These are phyloP conservation scores for Bombus picipes DNA, from an alignment of 1,140 invertebrate species.

Conservation along the genomic window DNA sequence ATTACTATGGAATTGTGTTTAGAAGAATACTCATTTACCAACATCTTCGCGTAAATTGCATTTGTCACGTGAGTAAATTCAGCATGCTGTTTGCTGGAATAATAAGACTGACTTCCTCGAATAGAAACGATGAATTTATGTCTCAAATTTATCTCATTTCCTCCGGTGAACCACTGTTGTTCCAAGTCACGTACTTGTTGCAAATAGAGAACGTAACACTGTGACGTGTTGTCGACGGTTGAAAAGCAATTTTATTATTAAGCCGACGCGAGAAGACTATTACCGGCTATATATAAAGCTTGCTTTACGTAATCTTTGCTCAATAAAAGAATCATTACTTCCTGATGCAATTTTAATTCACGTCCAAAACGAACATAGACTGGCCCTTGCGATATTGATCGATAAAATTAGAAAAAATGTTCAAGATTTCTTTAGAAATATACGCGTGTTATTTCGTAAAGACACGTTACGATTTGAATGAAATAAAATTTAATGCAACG, in stretches of 20 bases:
- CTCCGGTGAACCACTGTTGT: background rate
- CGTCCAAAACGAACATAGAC: background rate
- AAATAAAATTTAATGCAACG: too few species aligned
- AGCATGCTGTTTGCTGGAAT: too few species aligned
- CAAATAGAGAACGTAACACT: background rate
- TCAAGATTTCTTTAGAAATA: background rate
- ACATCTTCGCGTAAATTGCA: background rate
- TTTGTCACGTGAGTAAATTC: background rate
- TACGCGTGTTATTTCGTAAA: too few species aligned
- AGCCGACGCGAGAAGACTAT: background rate
- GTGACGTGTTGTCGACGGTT: background rate
- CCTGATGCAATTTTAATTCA: background rate
- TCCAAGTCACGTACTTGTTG: background rate
- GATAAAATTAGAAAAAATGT: background rate
- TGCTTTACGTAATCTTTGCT: constrained; percentile 19
- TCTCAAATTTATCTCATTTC: background rate
- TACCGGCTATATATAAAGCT: background rate
- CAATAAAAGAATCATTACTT: background rate
- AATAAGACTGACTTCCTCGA: background rate
- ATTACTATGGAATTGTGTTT: background rate
- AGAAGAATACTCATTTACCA: too few species aligned
- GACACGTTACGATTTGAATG: background rate
- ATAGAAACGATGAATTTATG: background rate
- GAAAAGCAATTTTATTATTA: constrained; percentile 44
- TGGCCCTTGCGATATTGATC: too few species aligned